These are phyloP conservation scores for Agrotis exclamationis DNA, from an alignment of 2,888 invertebrate species.

Conservation along the genomic window DNA sequence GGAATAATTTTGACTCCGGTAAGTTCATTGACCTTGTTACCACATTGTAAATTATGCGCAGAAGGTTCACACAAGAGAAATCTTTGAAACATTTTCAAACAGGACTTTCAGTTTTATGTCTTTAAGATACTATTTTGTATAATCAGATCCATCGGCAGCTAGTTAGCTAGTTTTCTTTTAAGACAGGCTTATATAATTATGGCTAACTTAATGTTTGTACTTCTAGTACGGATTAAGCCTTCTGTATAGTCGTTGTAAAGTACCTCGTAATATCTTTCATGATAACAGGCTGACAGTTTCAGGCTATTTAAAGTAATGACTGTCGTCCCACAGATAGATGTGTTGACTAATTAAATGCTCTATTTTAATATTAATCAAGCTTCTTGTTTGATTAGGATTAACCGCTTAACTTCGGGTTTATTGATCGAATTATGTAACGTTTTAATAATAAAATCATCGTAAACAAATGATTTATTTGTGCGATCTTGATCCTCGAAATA, in stretches of 20 bases:
- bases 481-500: not conserved
- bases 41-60: constrained; percentile 5
- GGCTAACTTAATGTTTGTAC: not conserved
- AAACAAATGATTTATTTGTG: too few species aligned
- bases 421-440: not conserved
- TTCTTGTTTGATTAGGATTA: constrained; percentile 18
- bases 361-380: constrained; percentile 14
- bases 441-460: not conserved
- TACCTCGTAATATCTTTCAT: constrained; percentile 39
- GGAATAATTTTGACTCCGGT: constrained; percentile 96
- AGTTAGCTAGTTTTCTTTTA: too few species aligned
- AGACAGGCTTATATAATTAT: too few species aligned
- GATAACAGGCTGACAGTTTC: constrained; percentile 47
- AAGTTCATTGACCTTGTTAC: constrained; percentile 66
- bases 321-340: constrained; percentile 27
- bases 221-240: constrained; percentile 11
- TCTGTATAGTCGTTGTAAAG: constrained; percentile 1
- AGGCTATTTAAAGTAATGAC: constrained; percentile 49
- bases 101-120: not conserved
- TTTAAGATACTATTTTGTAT: too few species aligned
- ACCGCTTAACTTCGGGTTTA: constrained; percentile 1
- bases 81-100: not conserved
- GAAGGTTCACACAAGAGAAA: constrained; percentile 21
- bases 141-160: too few species aligned
- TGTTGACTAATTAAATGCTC: constrained; percentile 40